Conservation (phyloP, 2,888 invertebrate genomes). For the Watsonalla binaria region DNA sequence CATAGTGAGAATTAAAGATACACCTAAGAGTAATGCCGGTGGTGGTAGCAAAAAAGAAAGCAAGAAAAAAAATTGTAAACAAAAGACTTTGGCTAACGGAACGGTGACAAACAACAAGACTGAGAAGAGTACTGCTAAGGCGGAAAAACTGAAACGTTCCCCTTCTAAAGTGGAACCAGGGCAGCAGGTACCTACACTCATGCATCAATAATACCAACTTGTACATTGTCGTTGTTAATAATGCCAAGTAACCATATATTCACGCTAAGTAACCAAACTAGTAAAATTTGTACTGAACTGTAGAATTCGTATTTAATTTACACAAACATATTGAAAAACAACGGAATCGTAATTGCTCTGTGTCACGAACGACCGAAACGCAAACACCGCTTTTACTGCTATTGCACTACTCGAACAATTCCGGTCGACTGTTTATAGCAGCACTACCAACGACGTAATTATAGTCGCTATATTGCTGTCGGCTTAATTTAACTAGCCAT, state of each 20-base stretch:
- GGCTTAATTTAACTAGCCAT: slow-evolving; percentile 37
- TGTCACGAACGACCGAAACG: slow-evolving; percentile 58
- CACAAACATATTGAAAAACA: slow-evolving; percentile 52
- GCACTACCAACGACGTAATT: slow-evolving; percentile 44
- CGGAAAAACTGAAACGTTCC: slow-evolving; percentile 55
- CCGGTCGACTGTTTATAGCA: slow-evolving; percentile 46
- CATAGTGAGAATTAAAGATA: slow-evolving; percentile 84
- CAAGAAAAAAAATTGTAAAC: slow-evolving; percentile 81
- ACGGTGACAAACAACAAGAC: slow-evolving; percentile 70
- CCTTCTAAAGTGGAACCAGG: slow-evolving; percentile 47
- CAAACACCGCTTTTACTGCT: slow-evolving; percentile 41
- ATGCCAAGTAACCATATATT: too few relatives aligned
- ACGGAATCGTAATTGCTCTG: slow-evolving; percentile 52
- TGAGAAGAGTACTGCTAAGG: slow-evolving; percentile 45
- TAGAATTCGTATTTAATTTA: slow-evolving; percentile 45
- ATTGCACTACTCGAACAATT: slow-evolving; percentile 35
- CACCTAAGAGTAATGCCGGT: slow-evolving; percentile 80
- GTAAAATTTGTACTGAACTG: slow-evolving; percentile 12
- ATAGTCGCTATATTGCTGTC: slow-evolving; percentile 37
- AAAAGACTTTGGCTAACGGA: slow-evolving; percentile 73
- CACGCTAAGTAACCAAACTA: too few relatives aligned
- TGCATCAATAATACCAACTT: background rate
- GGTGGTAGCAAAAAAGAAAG: slow-evolving; percentile 79
- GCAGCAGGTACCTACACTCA: slow-evolving; percentile 43
- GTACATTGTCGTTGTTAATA: too few relatives aligned